Conservation (phyloP, 2,888 invertebrate species). For the Sphaeridia pumilis region DNA sequence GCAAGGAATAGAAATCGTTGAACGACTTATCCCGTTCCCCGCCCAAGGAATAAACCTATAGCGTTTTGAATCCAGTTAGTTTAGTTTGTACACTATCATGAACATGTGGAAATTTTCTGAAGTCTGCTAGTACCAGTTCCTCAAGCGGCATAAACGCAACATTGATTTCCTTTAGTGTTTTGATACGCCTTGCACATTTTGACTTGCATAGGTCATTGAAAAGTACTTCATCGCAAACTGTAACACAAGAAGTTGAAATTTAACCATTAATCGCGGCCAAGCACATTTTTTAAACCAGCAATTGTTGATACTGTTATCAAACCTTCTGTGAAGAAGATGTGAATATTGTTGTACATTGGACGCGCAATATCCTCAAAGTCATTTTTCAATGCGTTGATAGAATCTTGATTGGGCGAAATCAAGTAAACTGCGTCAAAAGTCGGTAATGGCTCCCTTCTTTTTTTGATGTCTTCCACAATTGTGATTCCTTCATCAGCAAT, state of each 20-base stretch:
- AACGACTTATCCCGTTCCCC: no score
- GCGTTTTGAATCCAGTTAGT: no score
- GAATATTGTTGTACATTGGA: slow-evolving; percentile 25
- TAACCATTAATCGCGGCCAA: no score
- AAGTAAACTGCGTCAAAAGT: slow-evolving; percentile 32
- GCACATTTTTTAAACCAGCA: no score
- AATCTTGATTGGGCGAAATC: slow-evolving; percentile 20
- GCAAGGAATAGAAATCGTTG: no score
- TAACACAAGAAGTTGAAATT: slow-evolving; percentile 39
- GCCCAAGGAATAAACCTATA: no score
- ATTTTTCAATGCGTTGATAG: slow-evolving; percentile 19
- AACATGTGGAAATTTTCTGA: no score
- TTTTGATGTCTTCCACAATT: slow-evolving; percentile 31
- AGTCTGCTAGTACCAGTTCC: slow-evolving; percentile 88
- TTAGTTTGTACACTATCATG: no score
- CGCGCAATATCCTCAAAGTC: slow-evolving; percentile 19
- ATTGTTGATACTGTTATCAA: no score
- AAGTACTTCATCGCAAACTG: slow-evolving; percentile 79
- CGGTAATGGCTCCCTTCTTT: slow-evolving; percentile 29
- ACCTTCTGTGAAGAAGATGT: slow-evolving; percentile 34
- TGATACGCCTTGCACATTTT: slow-evolving; percentile 65
- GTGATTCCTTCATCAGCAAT: slow-evolving; percentile 31
- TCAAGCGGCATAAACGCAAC: slow-evolving; percentile 88
- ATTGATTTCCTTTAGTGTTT: slow-evolving; percentile 90
- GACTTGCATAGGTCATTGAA: slow-evolving; percentile 73